These are phyloP conservation scores for Catharus bicknelli DNA, from an alignment of 2,113 vertebrate genomes.

Conservation along the genomic window DNA sequence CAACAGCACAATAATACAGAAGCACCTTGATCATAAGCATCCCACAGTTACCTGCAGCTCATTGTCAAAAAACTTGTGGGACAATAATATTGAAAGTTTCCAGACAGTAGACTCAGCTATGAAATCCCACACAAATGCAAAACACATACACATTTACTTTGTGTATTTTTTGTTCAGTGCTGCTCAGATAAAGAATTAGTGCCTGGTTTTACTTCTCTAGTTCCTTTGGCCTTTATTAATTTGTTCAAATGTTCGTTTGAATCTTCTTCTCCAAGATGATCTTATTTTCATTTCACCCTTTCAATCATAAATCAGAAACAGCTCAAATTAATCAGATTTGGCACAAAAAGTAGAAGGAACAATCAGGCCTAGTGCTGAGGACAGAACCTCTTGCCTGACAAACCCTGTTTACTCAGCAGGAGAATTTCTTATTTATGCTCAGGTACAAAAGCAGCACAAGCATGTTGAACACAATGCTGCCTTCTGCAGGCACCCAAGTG, in stretches of 20 bases:
- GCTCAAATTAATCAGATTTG: background rate
- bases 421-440: background rate
- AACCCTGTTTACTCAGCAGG: background rate
- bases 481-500: background rate
- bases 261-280: background rate
- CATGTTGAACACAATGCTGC: background rate
- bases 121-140: background rate
- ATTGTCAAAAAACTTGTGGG: background rate
- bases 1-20: background rate
- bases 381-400: background rate
- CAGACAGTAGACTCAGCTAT: background rate
- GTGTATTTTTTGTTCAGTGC: background rate
- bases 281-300: background rate
- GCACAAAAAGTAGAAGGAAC: background rate
- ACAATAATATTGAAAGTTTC: background rate
- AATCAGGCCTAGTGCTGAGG: background rate
- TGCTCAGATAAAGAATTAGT: constrained; percentile 33
- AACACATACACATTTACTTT: fast-evolving
- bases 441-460: background rate
- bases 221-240: constrained; percentile 3
- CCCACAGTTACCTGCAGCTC: background rate
- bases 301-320: background rate
- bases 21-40: background rate
- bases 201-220: constrained; percentile 39
- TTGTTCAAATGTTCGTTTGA: background rate